Evolutionary conservation across 2,797 vertebrate genomes (phyloP).

Genomic region (Nyctalus aviator): DNA sequence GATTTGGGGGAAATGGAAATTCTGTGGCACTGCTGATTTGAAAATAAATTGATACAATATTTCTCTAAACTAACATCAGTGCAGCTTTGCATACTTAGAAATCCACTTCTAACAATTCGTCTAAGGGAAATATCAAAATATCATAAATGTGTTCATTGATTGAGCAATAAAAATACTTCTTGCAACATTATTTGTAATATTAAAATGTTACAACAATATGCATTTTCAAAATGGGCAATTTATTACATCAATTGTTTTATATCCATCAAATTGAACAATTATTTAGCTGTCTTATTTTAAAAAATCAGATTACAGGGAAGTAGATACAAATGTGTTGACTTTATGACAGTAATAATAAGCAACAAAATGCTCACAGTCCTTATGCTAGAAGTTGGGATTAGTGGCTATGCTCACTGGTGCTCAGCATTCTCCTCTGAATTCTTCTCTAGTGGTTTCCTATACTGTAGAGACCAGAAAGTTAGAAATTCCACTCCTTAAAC

Average conservation of each 20-base stretch:
- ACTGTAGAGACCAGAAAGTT: not conserved
- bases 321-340: not conserved
- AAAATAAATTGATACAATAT: not conserved
- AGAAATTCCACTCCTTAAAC: not conserved
- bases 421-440: not conserved
- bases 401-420: not conserved
- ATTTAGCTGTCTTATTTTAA: not conserved
- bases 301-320: not conserved
- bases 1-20: not conserved
- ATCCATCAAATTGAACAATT: not conserved
- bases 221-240: not conserved
- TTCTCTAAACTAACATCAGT: not conserved
- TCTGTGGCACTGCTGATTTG: not conserved
- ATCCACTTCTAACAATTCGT: not conserved
- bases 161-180: conserved; percentile 3
- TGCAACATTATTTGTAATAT: not conserved
- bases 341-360: not conserved
- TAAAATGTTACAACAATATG: conserved; percentile 4
- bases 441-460: not conserved
- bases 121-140: conserved; percentile 8
- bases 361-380: not conserved
- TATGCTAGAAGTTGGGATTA: not conserved
- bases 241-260: not conserved
- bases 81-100: not conserved
- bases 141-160: not conserved